Base-by-base conservation (phyloP, 1,140 invertebrate species). In the Orius insidiosus region DNA sequence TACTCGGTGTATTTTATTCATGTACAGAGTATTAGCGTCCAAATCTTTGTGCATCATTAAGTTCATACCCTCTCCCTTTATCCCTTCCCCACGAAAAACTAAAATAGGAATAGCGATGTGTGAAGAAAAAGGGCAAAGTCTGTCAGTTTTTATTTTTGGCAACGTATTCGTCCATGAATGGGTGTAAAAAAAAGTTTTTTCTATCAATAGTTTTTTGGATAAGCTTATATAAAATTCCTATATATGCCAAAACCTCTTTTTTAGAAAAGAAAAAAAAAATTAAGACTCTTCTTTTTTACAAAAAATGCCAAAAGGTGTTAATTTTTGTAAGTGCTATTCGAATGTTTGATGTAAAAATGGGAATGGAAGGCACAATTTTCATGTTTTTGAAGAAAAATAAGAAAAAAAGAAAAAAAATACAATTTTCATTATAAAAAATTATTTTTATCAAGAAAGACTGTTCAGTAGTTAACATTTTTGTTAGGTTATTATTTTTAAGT, bases 391-490 rank as follows among this genome's bases (percentile, higher is more conserved):
- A 40, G 16, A 40, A 40, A 40, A 5, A 38, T 38, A n/a, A n/a
- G 6, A 38, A 38, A 38, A 38, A 38, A 38, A 6, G 6, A 6
- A 6, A 5, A 6, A 10, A 19, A 43, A 43, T 30, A 43, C 24
- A 43, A 43, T 43, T 43, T 24, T 24, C 24, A 24, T 24, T 24
- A 24, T 24, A 24, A 24, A 24, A 15, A 47, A 39, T 40, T 31
- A 40, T 40, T 40, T 39, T 46, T 34, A 46, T 46, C 39, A 31
- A 47, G 10, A 47, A 47, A 47, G 46, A 47, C 46, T 47, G 46
- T 47, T 47, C 34, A 31, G 13, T 47, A 47, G 46, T 30, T 40
- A n/a, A 40, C 14, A 31, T 47, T 47, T 30, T 24, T 2, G 30
- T 47, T 34, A 32, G 34, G 14, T 18, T 41, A 38, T 46, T 39